Base-by-base conservation (phyloP, 1,140 invertebrate species). In the Drosophila bipectinata region DNA sequence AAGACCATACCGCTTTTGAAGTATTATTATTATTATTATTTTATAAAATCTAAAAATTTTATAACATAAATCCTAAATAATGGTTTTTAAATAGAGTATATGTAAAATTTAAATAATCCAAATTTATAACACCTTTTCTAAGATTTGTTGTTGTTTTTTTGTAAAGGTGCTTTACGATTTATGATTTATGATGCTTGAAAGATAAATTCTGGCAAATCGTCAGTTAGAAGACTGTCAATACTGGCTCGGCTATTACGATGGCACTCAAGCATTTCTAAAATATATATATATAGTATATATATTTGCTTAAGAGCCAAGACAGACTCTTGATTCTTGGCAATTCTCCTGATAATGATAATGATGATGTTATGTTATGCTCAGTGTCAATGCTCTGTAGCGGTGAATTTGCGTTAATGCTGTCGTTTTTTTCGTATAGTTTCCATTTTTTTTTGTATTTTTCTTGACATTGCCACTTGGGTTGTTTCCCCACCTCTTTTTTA, bases 121-220 rank as follows among this genome's bases (percentile, higher is more conserved):
- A 8, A 5, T 15, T 32, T 48, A 32, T 41, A 21, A 44, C 53
- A 39, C 21, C 12, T 56, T 44, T 62, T 26, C 12, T n/a, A 18
- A n/a, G 4, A 21, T 18, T 21, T 21, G 21, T 62, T 26, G 45
- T 15, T n/a, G 49, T 55, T 60, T 47, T 39, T 58, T 75, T 71
- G 52, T 37, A 32, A 60, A 77, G 14, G 47, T 34, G 49, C 21
- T 56, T 28, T 75, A 75, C 79, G 82, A 88, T 88, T 87, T 87
- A 87, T 88, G 82, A 88, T 87, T 87, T 87, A 87, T 87, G 82
- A 88, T 88, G 82, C 82, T 82, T 87, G 82, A 87, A 87, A 87
- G 83, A 87, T 87, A 87, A 88, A 79, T 82, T 88, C 74, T 69
- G 56, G 66, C 58, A 72, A 79, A 88, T 63, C 71, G 67, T 61